Percentiles rank a stretch among this genome's conserved stretches.
Conservation (phyloP, 2,113 vertebrate genomes). For the Sebastes schlegelii region DNA sequence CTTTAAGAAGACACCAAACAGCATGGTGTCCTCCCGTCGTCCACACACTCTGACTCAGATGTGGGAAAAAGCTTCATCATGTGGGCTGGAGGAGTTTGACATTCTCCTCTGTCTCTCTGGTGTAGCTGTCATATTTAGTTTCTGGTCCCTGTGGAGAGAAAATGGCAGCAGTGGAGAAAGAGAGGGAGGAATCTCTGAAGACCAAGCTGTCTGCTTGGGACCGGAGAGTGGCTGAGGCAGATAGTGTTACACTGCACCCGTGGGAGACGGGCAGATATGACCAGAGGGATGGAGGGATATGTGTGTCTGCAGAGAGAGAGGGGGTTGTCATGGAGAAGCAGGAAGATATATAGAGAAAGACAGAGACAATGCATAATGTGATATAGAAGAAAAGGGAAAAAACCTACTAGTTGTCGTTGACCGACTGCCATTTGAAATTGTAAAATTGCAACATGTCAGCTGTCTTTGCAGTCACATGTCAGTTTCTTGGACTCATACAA, state of each 20-base stretch:
- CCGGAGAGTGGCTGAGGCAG: slow-evolving; percentile 68
- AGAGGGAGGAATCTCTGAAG: slow-evolving; percentile 65
- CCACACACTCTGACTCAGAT: slow-evolving; percentile 27
- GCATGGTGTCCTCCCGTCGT: not conserved
- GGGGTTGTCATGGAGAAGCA: slow-evolving; percentile 22
- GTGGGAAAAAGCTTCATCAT: slow-evolving; percentile 36
- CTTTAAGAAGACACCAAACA: not conserved
- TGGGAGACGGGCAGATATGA: slow-evolving; percentile 69
- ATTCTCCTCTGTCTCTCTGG: slow-evolving; percentile 68
- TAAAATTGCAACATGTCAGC: slow-evolving; percentile 17
- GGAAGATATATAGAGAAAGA: slow-evolving; percentile 9
- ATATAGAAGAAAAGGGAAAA: not conserved
- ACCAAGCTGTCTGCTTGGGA: slow-evolving; percentile 71
- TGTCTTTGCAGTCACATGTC: not conserved
- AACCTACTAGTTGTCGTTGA: not conserved
- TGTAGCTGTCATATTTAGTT: slow-evolving; percentile 78
- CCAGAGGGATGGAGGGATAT: slow-evolving; percentile 60
- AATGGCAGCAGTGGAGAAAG: slow-evolving; percentile 58
- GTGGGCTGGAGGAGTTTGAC: slow-evolving; percentile 62
- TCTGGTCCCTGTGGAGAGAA: slow-evolving; percentile 68
- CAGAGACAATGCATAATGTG: slow-evolving; percentile 19
- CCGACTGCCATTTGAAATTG: not conserved
- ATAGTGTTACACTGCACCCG: slow-evolving; percentile 76
- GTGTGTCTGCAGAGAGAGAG: not conserved
- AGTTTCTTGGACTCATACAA: not conserved